A percentile compares a stretch with the other conserved stretches of the same genome.
Conservation (phyloP, 2,888 invertebrate species). For the Metalampra italica region DNA sequence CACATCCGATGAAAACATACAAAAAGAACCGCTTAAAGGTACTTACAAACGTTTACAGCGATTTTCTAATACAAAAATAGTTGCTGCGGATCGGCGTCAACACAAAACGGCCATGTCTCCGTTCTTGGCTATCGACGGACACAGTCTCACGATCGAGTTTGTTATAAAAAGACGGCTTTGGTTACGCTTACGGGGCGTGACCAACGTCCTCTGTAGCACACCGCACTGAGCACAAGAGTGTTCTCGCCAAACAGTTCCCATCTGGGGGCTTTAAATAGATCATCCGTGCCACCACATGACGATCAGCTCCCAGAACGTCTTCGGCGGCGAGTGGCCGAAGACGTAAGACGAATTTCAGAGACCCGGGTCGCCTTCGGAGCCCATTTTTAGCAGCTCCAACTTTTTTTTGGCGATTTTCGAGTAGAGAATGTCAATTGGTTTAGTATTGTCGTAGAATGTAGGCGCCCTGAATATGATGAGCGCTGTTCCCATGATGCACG, state of each 20-base stretch:
- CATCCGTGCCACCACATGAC: conserved; percentile 79
- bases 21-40: conserved; percentile 52
- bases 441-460: conserved; percentile 92
- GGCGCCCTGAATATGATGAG: conserved; percentile 94
- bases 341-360: conserved; percentile 84
- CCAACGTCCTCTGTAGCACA: conserved; percentile 59
- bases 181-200: conserved; percentile 57
- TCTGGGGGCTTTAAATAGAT: conserved; percentile 66
- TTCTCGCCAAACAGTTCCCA: conserved; percentile 67
- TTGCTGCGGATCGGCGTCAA: conserved; percentile 57
- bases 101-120: conserved; percentile 51
- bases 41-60: conserved; percentile 49
- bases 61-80: conserved; percentile 68
- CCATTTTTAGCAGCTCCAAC: conserved; percentile 92
- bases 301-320: conserved; percentile 80
- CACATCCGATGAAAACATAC: conserved; percentile 45
- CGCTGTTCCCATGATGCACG: conserved; percentile 93
- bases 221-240: conserved; percentile 68
- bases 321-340: conserved; percentile 84
- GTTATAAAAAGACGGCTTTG: conserved; percentile 72
- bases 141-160: conserved; percentile 58
- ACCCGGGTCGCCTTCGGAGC: conserved; percentile 83
- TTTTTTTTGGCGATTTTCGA: conserved; percentile 95
- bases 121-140: conserved; percentile 62
- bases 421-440: conserved; percentile 93